Evolutionary conservation across 2,888 invertebrate species (phyloP).

Genomic region (Plagiodera versicolora): DNA sequence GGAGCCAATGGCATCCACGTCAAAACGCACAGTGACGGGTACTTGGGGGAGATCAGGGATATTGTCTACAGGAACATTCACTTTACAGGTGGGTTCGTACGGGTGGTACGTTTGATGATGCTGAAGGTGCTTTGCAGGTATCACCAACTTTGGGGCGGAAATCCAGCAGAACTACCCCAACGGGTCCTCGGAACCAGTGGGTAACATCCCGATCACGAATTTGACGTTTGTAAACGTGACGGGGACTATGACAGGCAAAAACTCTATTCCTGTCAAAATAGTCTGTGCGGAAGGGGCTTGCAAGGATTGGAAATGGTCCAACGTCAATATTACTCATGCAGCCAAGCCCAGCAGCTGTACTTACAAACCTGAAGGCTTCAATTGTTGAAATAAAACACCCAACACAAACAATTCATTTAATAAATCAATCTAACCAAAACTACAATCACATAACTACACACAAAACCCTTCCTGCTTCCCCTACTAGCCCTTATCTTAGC

Average conservation of each 20-base stretch:
- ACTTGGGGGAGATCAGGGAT: slow-evolving; percentile 24
- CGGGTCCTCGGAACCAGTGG: slow-evolving; percentile 25
- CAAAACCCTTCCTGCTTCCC: neutral
- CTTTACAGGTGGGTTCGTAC: slow-evolving; percentile 25
- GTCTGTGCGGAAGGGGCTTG: slow-evolving; percentile 33
- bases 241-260: slow-evolving; percentile 26
- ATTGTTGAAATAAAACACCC: slow-evolving; percentile 22
- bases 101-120: no score
- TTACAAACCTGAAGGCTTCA: slow-evolving; percentile 27
- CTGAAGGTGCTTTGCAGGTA: slow-evolving; percentile 31
- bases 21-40: slow-evolving; percentile 33
- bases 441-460: neutral
- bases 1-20: slow-evolving; percentile 32
- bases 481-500: slow-evolving; percentile 21
- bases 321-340: slow-evolving; percentile 28
- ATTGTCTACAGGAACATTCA: slow-evolving; percentile 29
- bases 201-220: slow-evolving; percentile 32
- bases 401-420: neutral
- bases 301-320: slow-evolving; percentile 30
- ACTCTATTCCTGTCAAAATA: slow-evolving; percentile 25
- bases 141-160: slow-evolving; percentile 27
- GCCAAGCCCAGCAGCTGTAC: slow-evolving; percentile 18
- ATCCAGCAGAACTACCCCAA: slow-evolving; percentile 34
- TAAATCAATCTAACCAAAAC: neutral
- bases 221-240: slow-evolving; percentile 26